A percentile compares a stretch with the other conserved stretches of the same genome.
phyloP scores from a whole-genome alignment of 2,113 vertebrate species.

The Percopsis transmontana region DNA sequence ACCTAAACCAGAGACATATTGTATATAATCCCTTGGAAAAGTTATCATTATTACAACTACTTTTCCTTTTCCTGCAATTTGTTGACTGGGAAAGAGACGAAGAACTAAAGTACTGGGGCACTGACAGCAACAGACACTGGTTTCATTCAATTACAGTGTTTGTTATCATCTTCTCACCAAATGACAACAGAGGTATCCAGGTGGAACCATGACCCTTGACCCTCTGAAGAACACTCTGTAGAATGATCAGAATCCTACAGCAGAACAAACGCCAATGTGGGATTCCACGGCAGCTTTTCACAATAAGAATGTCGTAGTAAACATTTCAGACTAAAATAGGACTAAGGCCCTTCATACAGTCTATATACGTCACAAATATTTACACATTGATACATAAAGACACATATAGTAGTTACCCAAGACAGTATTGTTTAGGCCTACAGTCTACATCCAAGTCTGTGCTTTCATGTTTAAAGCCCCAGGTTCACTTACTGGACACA shows the following conservation, averaged over 20 bases:
- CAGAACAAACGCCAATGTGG: neutral
- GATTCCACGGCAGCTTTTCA: neutral
- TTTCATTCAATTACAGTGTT: neutral
- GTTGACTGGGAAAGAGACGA: neutral
- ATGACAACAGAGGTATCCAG: constrained; percentile 37
- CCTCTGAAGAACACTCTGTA: neutral
- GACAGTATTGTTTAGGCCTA: neutral
- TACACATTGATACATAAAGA: neutral
- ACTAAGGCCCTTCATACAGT: neutral
- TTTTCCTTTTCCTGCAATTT: neutral
- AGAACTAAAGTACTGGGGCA: no score
- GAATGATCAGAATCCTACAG: constrained; percentile 20
- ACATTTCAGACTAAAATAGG: neutral
- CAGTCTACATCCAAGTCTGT: constrained; percentile 13
- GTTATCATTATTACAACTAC: neutral
- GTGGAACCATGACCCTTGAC: constrained; percentile 40
- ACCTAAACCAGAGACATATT: neutral
- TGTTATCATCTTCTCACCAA: constrained; percentile 18
- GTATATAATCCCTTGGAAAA: neutral
- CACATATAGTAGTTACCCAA: neutral
- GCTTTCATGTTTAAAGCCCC: neutral
- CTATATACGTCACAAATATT: neutral
- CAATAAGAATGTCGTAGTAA: neutral
- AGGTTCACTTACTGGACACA: constrained; percentile 23
- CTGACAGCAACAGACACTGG: neutral